phyloP scores from a whole-genome alignment of 2,888 invertebrate species.

The Gerris lacustris region DNA sequence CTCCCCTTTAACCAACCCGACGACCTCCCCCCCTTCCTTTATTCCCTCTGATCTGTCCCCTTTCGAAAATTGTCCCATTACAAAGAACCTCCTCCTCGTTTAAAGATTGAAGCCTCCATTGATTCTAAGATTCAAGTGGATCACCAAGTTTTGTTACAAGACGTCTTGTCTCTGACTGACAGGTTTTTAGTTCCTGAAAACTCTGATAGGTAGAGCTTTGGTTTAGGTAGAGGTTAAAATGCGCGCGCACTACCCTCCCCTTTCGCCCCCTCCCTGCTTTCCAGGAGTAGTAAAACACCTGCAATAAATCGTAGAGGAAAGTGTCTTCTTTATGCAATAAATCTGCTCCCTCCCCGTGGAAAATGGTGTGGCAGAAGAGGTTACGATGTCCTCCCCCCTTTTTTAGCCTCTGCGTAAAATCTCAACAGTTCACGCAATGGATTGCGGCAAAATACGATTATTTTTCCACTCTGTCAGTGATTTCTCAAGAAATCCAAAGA shows the following conservation, averaged over 20 bases:
- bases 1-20: neutral
- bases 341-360: neutral
- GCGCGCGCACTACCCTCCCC: slow-evolving; percentile 1
- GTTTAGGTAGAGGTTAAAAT: neutral
- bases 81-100: too few species aligned
- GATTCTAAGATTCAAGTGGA: too few species aligned
- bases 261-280: neutral
- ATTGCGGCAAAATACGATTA: too few species aligned
- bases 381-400: neutral
- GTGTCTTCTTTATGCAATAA: slow-evolving; percentile 5
- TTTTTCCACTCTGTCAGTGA: too few species aligned
- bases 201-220: neutral
- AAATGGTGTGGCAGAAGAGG: too few species aligned
- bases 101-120: too few species aligned
- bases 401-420: neutral
- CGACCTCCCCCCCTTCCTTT: too few species aligned
- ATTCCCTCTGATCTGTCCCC: too few species aligned
- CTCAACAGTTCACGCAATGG: neutral
- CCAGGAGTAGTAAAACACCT: slow-evolving; percentile 3
- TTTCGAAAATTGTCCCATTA: too few species aligned
- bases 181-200: neutral
- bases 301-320: slow-evolving; percentile 3
- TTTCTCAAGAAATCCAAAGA: too few species aligned
- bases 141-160: neutral
- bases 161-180: neutral